phyloP scores from a whole-genome alignment of 2,797 vertebrate genomes.

The Paramormyrops hopkinsi region DNA sequence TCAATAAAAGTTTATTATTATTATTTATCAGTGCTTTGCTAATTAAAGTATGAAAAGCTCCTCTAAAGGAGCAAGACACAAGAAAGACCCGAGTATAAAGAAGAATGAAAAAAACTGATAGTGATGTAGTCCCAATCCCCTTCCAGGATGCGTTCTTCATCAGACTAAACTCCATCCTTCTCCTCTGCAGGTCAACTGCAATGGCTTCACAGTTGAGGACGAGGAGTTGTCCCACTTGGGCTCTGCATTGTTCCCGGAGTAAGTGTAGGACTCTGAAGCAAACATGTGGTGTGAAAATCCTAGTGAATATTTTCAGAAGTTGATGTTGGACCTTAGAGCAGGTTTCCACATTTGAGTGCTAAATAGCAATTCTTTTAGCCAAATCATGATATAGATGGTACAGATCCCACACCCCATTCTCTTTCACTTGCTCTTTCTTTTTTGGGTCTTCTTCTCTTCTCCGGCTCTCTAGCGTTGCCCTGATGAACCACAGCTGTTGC shows the following conservation, averaged over 20 bases:
- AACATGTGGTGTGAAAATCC: background rate
- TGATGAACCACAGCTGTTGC: constrained; percentile 94
- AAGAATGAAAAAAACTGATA: background rate
- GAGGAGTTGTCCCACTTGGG: constrained; percentile 91
- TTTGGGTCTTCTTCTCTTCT: background rate
- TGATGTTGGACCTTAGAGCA: background rate
- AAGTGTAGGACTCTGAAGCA: constrained; percentile 45
- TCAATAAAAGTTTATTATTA: background rate
- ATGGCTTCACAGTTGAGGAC: constrained; percentile 94
- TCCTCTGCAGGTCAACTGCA: constrained; percentile 79
- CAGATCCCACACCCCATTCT: background rate
- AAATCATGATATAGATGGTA: background rate
- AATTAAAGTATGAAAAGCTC: background rate
- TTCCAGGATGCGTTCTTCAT: background rate
- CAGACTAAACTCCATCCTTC: background rate
- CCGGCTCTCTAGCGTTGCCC: constrained; percentile 64
- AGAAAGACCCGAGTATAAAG: background rate
- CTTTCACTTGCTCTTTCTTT: background rate
- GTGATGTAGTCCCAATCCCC: background rate
- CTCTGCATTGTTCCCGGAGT: constrained; percentile 93
- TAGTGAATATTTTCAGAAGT: background rate
- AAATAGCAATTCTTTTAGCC: background rate
- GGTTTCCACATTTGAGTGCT: background rate
- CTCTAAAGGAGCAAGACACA: background rate
- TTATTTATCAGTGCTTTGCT: background rate